Conservation (phyloP, 37 sponge, comb jelly and placozoan species). For the Spongilla lacustris region DNA sequence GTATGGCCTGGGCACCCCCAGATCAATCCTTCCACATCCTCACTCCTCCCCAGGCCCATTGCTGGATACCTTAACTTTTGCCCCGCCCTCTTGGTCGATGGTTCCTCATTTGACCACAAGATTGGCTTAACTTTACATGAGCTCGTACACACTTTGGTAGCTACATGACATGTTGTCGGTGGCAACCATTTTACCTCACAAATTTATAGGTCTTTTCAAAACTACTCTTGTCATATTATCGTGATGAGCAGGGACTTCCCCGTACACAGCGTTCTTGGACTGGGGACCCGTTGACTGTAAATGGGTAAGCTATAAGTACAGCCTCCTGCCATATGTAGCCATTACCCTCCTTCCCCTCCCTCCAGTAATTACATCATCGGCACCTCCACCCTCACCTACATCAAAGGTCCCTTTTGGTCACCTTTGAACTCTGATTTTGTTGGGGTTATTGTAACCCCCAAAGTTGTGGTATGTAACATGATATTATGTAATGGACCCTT, state of each 20-base stretch:
- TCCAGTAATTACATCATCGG: neutral
- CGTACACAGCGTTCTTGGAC: conserved; percentile 9
- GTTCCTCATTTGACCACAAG: neutral
- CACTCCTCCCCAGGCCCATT: conserved; percentile 17
- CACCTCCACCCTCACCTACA: neutral
- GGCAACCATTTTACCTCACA: neutral
- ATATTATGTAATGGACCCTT: neutral
- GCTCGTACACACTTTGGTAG: conserved; percentile 50
- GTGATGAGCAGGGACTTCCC: conserved; percentile 33
- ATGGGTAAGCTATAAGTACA: neutral
- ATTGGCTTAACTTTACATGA: conserved; percentile 28
- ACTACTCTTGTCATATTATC: conserved; percentile 28
- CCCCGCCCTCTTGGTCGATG: neutral
- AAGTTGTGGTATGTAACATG: conserved; percentile 14
- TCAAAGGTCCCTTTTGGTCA: conserved; percentile 2
- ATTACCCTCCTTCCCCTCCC: no score
- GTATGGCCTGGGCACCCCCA: conserved; percentile 7
- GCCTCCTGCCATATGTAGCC: neutral
- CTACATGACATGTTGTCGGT: neutral
- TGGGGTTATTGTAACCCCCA: conserved; percentile 18
- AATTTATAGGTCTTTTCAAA: conserved; percentile 40
- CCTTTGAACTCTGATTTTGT: neutral
- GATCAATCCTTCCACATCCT: no score
- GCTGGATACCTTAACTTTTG: conserved; percentile 68
- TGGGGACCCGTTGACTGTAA: neutral